These are phyloP conservation scores for Sarcophaga subvicina DNA, from an alignment of 2,888 invertebrate genomes.

Conservation along the genomic window DNA sequence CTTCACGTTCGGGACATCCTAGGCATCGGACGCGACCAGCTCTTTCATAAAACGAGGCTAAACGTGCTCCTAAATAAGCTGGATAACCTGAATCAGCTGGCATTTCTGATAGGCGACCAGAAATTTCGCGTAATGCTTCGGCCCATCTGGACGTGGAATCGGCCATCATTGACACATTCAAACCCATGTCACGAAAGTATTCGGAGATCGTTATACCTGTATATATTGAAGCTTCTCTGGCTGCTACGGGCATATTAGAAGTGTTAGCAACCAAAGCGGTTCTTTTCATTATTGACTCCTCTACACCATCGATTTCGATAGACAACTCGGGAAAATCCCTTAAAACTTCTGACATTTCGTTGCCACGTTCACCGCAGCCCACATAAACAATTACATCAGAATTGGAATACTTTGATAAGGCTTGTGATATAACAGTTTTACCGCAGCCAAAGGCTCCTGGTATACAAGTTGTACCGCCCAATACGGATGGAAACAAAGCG, in stretches of 20 bases:
- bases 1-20: conserved; percentile 98
- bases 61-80: conserved; percentile 97
- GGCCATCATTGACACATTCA: conserved; percentile 99
- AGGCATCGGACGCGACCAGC: conserved; percentile 98
- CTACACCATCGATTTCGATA: conserved; percentile 96
- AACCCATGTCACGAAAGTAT: conserved; percentile 99
- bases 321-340: conserved; percentile 99
- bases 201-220: conserved; percentile 99
- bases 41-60: conserved; percentile 99
- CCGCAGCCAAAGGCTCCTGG: conserved; percentile 99
- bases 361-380: conserved; percentile 99
- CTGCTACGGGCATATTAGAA: conserved; percentile 99
- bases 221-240: conserved; percentile 99
- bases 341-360: conserved; percentile 99
- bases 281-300: conserved; percentile 99
- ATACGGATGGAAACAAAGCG: conserved; percentile 98
- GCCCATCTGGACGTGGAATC: conserved; percentile 99
- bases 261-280: conserved; percentile 99
- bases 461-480: conserved; percentile 99
- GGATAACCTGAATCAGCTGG: conserved; percentile 99
- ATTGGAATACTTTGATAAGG: conserved; percentile 99
- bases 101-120: conserved; percentile 97
- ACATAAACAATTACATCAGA: conserved; percentile 99
- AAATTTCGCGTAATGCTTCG: conserved; percentile 99
- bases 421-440: conserved; percentile 88